Percentiles rank a stretch among this genome's conserved stretches.
phyloP scores from a whole-genome alignment of 2,888 invertebrate genomes.

The Torymus texanus region DNA sequence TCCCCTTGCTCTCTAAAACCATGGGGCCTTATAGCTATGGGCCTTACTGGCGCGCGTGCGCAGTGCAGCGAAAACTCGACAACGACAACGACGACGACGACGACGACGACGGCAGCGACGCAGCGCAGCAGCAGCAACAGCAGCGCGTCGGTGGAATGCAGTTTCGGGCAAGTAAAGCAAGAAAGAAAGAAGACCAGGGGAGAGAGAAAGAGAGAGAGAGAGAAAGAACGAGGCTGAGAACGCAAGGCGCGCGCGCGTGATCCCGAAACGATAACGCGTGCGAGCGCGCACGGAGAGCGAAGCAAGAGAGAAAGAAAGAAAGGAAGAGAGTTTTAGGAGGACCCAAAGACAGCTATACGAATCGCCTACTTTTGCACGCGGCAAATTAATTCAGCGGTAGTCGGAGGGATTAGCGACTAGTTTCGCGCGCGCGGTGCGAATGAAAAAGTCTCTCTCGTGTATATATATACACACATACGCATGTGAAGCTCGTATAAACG shows the following conservation, averaged over 20 bases:
- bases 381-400: conserved; percentile 57
- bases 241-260: conserved; percentile 58
- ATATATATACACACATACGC: too few species aligned
- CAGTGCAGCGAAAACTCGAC: conserved; percentile 19
- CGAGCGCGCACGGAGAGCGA: conserved; percentile 43
- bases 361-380: conserved; percentile 39
- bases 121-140: too few species aligned
- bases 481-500: too few species aligned
- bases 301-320: neutral
- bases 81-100: too few species aligned
- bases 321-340: conserved; percentile 4
- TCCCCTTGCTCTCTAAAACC: too few species aligned
- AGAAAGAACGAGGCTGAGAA: conserved; percentile 59
- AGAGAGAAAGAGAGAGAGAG: conserved; percentile 7
- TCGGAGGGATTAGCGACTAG: conserved; percentile 23
- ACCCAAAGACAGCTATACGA: conserved; percentile 9
- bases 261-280: conserved; percentile 64
- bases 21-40: too few species aligned
- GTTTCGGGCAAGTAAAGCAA: conserved; percentile 53
- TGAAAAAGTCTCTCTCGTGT: conserved; percentile 18
- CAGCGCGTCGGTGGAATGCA: conserved; percentile 50
- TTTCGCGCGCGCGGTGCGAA: neutral
- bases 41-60: too few species aligned
- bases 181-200: conserved; percentile 32
- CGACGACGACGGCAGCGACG: too few species aligned